Evolutionary conservation across 1,140 invertebrate species (phyloP).

Genomic region (Bombus haemorrhoidalis): DNA sequence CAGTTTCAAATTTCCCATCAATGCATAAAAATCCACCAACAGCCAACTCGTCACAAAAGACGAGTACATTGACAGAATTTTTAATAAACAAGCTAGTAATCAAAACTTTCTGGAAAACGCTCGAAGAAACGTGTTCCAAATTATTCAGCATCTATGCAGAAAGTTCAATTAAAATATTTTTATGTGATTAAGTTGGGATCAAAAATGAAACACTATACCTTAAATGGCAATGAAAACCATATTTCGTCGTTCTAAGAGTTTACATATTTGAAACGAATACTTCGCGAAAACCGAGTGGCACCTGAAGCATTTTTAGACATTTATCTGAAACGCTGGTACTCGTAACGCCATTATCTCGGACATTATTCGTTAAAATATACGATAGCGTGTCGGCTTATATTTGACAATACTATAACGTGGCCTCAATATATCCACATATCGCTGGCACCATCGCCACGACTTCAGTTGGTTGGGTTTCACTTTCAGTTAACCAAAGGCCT

Average conservation of each 20-base stretch:
- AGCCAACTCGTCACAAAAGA: too few relatives aligned
- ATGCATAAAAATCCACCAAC: too few relatives aligned
- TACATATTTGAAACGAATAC: not conserved
- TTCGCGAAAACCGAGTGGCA: not conserved
- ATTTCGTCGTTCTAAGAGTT: too few relatives aligned
- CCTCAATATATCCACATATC: slow-evolving; percentile 25
- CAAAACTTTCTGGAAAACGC: not conserved
- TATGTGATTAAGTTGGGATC: not conserved
- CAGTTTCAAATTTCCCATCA: too few relatives aligned
- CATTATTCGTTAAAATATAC: slow-evolving; percentile 36
- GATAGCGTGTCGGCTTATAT: slow-evolving; percentile 31
- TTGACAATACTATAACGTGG: slow-evolving; percentile 38
- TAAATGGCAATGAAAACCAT: not conserved
- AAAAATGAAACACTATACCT: not conserved
- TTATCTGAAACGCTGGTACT: slow-evolving; percentile 29
- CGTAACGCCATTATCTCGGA: slow-evolving; percentile 14
- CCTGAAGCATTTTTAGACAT: not conserved
- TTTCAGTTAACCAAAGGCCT: slow-evolving; percentile 24
- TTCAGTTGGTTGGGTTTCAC: slow-evolving; percentile 23
- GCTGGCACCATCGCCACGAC: slow-evolving; percentile 20
- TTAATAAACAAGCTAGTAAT: not conserved
- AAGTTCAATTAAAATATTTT: not conserved
- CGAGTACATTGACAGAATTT: not conserved
- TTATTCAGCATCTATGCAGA: not conserved
- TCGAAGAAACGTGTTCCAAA: not conserved